Evolutionary conservation across 2,797 vertebrate genomes (phyloP).

Genomic region (Lycodopsis pacificus): DNA sequence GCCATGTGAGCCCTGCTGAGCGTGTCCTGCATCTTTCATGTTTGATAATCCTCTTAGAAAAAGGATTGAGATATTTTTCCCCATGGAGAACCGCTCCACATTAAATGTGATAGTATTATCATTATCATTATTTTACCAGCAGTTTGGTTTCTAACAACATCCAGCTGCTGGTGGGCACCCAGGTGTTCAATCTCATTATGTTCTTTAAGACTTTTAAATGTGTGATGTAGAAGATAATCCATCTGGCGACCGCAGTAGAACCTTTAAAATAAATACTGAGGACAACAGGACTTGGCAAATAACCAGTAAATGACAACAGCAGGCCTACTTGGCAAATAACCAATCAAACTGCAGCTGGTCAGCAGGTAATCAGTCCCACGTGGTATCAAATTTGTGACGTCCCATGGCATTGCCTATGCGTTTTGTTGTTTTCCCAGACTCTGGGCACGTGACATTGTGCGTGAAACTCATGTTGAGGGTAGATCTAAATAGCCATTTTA

Average conservation of each 20-base stretch:
- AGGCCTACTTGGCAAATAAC: not conserved
- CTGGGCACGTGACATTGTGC: not conserved
- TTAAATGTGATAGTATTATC: not conserved
- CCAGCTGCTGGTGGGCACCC: not conserved
- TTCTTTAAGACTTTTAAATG: not conserved
- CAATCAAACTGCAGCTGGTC: not conserved
- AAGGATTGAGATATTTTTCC: not conserved
- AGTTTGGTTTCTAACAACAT: not conserved
- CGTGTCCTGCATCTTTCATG: not conserved
- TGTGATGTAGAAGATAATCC: not conserved
- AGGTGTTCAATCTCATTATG: not conserved
- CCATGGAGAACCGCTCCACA: not conserved
- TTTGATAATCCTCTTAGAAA: not conserved
- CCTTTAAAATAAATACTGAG: not conserved
- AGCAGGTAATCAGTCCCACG: not conserved
- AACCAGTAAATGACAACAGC: not conserved
- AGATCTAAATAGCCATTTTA: too few species aligned
- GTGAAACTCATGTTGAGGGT: too few species aligned
- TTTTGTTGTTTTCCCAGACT: not conserved
- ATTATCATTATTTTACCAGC: not conserved
- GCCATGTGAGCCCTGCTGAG: not conserved
- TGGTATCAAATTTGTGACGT: not conserved
- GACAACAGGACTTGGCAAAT: not conserved
- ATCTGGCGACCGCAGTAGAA: not conserved
- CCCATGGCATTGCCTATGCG: not conserved